Base-by-base conservation (phyloP, 2,888 invertebrate genomes). In the Tortrix viridana region DNA sequence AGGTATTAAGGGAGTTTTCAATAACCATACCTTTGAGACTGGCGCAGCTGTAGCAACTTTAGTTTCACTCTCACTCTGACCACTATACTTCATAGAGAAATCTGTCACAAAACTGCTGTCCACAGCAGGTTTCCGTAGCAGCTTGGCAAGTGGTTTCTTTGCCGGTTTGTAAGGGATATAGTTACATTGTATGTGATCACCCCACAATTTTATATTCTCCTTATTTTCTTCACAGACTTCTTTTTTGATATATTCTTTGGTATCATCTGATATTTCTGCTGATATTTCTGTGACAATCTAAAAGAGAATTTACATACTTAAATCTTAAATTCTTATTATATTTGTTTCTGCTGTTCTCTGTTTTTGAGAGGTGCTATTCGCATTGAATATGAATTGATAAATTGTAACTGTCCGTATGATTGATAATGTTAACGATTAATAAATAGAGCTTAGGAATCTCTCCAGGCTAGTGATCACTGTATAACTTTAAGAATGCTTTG, bases 261-360 rank as follows among this genome's bases (percentile, higher is more conserved):
- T 88, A 6, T 92, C 85, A 19, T 94, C 93, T 61, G 87, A 81
- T 58, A 94, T 68, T 12, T 86, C 76, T 46, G 77, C 80, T 0
- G 89, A 88, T 65, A 94, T 87, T 60, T 88, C 81, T 65, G 79
- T 77, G 3, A 94, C 93, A 64, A 91, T 81, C 92, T 93, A 72
- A 65, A 59, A 57, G 47, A 53, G 49, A 48, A 38, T 41, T 55
- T 47, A n/a, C 32, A 12, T 32, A 22, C 6, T 16, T 43, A 57
- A 58, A 2, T 37, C 18, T 60, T 46, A 46, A 37, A n/a, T 1
- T 22, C 2, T 0, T 2, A 26, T 12, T 9, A 0, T 0, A 9
- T 2, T 26, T 2, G 6, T 26, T 26, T 7, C 7, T 26, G 3
- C 1, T 12, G 12, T 3, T 32, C 12, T 1, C 3, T 32, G 12